Evolutionary conservation across 2,797 vertebrate species (phyloP), one percentile per base, ranked within the genome.

Genomic region (Poeciliopsis paucimaculata): DNA sequence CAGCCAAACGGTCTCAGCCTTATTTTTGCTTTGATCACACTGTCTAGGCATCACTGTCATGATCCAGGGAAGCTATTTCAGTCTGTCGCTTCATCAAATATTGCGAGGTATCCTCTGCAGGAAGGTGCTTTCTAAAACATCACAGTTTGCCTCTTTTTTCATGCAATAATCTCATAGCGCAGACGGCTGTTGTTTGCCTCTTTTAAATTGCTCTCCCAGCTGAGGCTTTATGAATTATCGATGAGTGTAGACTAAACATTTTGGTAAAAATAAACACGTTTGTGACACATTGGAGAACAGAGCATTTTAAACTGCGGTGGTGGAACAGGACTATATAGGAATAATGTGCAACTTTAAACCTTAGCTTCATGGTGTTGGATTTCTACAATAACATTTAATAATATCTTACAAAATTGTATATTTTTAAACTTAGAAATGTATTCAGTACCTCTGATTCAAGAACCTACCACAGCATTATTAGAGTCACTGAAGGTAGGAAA

Each of bases 61-160:
- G 87, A 88, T 85, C 80, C 88, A 66, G 80, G 47, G 70, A 51
- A 89, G 87, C 85, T 91, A 91, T 95, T 95, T 95, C 89, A 91
- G 92, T 86, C 92, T 13, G 62, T 77, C 82, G 73, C 78, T 77
- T 64, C 79, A 87, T 84, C 79, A 79, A 60, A 82, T 83, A 75
- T 66, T 49, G 76, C 68, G 51, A 13, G 62, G 78, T 83, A 79
- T 80, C 86, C 74, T 86, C 88, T 80, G 85, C 75, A 43, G 15
- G 77, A 18, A 55, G 80, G 20, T 51, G 55, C 77, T 4, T 23
- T 76, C 77, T n/a, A 41, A 47, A 62, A 75, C 77, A 81, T 86
- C 85, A 78, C 66, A 51, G 73, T 53, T 71, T 71, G 75, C 73
- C 57, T 28, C 77, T 78, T 73, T 79, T 77, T 51, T 47, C 5